Base-by-base conservation (phyloP, 1,140 invertebrate species). In the Araneus ventricosus region DNA sequence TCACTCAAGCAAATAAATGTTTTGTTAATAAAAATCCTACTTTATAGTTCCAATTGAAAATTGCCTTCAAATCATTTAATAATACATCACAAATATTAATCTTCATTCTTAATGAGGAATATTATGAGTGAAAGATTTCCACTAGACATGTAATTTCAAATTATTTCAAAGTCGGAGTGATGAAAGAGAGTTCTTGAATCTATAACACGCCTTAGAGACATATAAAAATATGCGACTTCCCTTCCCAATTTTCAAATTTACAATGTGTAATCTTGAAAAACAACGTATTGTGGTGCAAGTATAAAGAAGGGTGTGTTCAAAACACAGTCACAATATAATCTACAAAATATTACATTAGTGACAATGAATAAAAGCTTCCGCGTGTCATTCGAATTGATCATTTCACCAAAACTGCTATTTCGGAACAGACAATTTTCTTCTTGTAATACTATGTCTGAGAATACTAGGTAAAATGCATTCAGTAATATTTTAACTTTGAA, bases 171-270 rank as follows among this genome's bases (percentile, higher is more conserved):
- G 70, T 90, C 14, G 79, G 89, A 91, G 75, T 63, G 89, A 86
- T 92, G 41, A 37, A 88, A 87, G 84, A 88, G 52, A 34, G 52
- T 86, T 63, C 20, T 39, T 37, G 34, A 59, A 90, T 75, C n/a
- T 75, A 92, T 20, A 59, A 88, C 45, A 87, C 67, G 80, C 63
- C 52, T 93, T 93, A 87, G 67, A 93, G 84, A 93, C 91, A 93
- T 93, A 93, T 79, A 93, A 93, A 93, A 93, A 93, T 93, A 93
- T 92, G 59, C 20, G 61, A 70, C 91, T 86, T 80, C 45, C 45
- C 61, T 59, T 84, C 80, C 84, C 85, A 24, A 17, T 87, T 88
- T 34, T 79, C 37, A 30, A 57, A 93, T 91, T 91, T 91, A 91
- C 59, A 82, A 30, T 63, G 82, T 70, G 39, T 90, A 75, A 86